These are phyloP conservation scores for Lithophane leautieri DNA, from an alignment of 2,888 invertebrate genomes.

Conservation along the genomic window DNA sequence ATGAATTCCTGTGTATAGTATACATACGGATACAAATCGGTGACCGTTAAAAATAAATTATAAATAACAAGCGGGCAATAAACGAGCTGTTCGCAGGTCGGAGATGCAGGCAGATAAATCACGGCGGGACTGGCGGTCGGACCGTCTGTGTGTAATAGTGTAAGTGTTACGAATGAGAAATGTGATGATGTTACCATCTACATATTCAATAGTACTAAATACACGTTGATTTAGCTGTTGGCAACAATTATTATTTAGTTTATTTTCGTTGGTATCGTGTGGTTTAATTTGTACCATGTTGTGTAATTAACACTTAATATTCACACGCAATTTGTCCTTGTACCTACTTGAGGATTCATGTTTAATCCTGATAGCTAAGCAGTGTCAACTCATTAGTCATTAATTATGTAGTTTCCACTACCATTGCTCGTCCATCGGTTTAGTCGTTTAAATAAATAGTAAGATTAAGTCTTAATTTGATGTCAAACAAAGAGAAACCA, in stretches of 20 bases:
- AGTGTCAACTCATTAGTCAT: constrained; percentile 11
- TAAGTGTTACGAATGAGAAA: constrained; percentile 84
- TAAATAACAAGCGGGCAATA: constrained; percentile 90
- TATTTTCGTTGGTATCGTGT: constrained; percentile 38
- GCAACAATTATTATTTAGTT: constrained; percentile 53
- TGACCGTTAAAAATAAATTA: constrained; percentile 90
- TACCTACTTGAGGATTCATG: not conserved
- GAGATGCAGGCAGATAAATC: constrained; percentile 89
- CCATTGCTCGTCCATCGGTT: not conserved
- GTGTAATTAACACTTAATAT: constrained; percentile 40
- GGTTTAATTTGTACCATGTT: constrained; percentile 44
- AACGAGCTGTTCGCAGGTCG: constrained; percentile 89
- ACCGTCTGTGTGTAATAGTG: constrained; percentile 75
- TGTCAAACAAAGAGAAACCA: constrained; percentile 56
- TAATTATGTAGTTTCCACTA: constrained; percentile 19
- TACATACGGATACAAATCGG: constrained; percentile 83
- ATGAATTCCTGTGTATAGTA: constrained; percentile 70
- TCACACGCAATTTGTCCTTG: constrained; percentile 2
- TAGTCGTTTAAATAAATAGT: constrained; percentile 32
- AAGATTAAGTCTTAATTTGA: constrained; percentile 46
- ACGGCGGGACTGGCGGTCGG: constrained; percentile 77
- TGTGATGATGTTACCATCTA: constrained; percentile 78
- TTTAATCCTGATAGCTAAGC: not conserved
- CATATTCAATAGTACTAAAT: constrained; percentile 74
- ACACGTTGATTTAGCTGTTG: constrained; percentile 66